These are phyloP conservation scores for Monodelphis domestica DNA, from an alignment of 2,797 vertebrate genomes.

Conservation along the genomic window DNA sequence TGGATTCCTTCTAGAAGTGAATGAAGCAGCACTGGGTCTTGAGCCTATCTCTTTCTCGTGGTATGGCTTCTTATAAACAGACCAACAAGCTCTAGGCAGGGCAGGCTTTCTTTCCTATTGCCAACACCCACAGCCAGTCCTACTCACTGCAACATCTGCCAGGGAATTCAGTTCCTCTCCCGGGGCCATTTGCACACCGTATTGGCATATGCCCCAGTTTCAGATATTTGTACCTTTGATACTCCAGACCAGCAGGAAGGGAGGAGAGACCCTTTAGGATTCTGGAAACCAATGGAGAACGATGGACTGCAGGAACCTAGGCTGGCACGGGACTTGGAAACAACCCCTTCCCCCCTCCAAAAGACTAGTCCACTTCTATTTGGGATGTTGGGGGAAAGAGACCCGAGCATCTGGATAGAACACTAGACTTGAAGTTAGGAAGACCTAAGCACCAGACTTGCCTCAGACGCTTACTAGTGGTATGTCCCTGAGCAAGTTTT, in stretches of 20 bases:
- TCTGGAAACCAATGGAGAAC: not conserved
- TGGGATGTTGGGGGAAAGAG: not conserved
- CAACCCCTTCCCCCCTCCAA: not conserved
- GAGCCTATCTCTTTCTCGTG: not conserved
- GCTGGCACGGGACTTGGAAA: not conserved
- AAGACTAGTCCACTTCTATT: not conserved
- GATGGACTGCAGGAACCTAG: not conserved
- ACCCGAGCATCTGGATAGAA: not conserved
- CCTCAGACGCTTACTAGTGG: not conserved
- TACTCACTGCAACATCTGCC: not conserved
- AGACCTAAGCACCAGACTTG: not conserved
- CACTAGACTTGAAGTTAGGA: not conserved
- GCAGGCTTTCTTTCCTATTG: not conserved
- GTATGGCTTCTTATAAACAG: not conserved
- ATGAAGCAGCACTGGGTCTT: not conserved
- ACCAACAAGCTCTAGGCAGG: not conserved
- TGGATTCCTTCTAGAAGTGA: not conserved
- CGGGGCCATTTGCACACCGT: not conserved
- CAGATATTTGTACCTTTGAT: not conserved
- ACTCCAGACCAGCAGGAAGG: not conserved
- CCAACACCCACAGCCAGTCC: not conserved
- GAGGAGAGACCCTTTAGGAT: not conserved
- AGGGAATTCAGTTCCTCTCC: not conserved
- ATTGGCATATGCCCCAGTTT: not conserved
- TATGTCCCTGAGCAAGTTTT: not conserved